Evolutionary conservation across 2,113 vertebrate genomes (phyloP).

Genomic region (Phaethon lepturus): DNA sequence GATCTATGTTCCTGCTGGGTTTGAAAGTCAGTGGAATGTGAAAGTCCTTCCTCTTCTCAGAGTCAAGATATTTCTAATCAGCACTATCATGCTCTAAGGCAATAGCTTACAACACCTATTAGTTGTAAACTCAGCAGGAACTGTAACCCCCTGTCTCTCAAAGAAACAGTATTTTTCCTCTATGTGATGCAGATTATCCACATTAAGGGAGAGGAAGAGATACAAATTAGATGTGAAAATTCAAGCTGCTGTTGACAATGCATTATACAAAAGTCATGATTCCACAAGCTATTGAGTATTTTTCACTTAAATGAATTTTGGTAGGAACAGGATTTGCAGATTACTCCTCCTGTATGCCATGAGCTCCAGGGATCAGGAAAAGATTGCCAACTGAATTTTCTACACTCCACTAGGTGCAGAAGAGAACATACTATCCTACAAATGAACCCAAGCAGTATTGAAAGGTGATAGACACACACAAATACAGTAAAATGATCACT

Average conservation of each 20-base stretch:
- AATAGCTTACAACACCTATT: neutral
- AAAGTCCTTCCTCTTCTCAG: neutral
- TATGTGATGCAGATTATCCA: neutral
- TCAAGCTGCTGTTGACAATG: neutral
- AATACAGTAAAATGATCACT: neutral
- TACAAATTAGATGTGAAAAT: neutral
- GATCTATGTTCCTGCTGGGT: neutral
- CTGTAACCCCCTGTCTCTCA: neutral
- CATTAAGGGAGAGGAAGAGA: neutral
- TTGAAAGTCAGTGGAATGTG: conserved; percentile 3
- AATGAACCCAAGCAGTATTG: neutral
- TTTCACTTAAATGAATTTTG: conserved; percentile 14
- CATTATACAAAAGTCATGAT: neutral
- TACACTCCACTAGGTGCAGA: neutral
- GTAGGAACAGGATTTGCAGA: neutral
- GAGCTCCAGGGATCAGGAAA: neutral
- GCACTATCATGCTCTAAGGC: neutral
- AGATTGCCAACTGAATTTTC: neutral
- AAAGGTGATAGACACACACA: neutral
- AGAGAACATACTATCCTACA: neutral
- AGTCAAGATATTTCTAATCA: conserved; percentile 28
- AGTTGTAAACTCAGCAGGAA: conserved; percentile 15
- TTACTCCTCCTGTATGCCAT: neutral
- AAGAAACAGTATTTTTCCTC: neutral
- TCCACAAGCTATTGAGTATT: neutral